Conservation (phyloP, 2,113 vertebrate genomes). For the Barnardius zonarius region DNA sequence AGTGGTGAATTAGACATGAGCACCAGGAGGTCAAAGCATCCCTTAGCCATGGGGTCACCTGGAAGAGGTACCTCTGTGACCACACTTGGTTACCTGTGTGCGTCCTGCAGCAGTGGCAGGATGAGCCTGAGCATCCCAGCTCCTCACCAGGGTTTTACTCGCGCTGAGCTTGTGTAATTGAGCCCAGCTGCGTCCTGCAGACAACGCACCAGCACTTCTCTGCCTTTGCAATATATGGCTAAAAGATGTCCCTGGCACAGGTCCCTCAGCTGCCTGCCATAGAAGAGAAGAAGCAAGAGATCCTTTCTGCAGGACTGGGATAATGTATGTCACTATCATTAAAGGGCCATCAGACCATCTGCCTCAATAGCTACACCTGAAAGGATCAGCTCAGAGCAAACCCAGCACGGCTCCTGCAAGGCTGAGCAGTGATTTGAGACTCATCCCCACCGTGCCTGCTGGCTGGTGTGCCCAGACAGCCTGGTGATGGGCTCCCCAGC, state of each 20-base stretch:
- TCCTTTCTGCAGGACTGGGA: background rate
- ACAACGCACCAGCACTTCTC: background rate
- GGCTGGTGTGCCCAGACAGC: background rate
- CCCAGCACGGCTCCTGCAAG: accelerated
- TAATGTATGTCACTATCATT: accelerated
- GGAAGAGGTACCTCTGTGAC: background rate
- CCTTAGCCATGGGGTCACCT: background rate
- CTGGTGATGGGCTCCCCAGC: background rate
- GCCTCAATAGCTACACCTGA: background rate
- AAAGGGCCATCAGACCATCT: too few relatives aligned
- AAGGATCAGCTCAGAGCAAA: background rate
- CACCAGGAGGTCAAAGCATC: background rate
- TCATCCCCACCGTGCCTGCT: accelerated
- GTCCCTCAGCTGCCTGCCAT: background rate
- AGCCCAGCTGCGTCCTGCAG: background rate
- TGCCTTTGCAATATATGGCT: background rate
- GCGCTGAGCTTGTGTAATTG: background rate
- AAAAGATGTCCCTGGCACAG: background rate
- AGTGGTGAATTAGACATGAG: background rate
- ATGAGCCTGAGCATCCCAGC: background rate
- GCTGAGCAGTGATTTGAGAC: background rate
- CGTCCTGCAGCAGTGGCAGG: accelerated
- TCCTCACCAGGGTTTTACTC: background rate
- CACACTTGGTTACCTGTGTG: background rate
- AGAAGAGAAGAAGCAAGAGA: background rate